phyloP scores from a whole-genome alignment of 2,888 invertebrate genomes.

The Frankliniella intonsa region DNA sequence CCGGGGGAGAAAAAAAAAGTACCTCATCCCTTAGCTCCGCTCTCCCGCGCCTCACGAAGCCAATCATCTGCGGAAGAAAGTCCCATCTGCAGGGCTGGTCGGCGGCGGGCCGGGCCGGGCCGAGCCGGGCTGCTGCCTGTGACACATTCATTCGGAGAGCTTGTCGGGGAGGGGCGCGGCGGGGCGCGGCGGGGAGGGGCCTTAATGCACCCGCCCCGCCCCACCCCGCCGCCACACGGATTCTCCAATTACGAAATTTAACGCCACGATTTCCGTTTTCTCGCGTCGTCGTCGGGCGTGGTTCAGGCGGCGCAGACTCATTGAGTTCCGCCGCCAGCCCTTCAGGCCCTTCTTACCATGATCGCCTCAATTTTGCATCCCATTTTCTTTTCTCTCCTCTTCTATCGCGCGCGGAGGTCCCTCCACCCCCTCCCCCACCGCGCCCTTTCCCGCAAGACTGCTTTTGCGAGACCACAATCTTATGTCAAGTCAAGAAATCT shows the following conservation, averaged over 20 bases:
- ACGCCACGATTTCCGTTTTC: not conserved
- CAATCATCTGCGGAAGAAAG: too few species aligned
- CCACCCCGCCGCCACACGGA: not conserved
- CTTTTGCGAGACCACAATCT: not conserved
- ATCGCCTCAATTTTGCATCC: slow-evolving; percentile 15
- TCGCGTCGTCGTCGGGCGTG: not conserved
- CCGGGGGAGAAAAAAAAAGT: too few species aligned
- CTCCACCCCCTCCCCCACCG: not conserved
- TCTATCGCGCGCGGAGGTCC: not conserved
- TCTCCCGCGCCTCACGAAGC: too few species aligned
- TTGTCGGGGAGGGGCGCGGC: not conserved
- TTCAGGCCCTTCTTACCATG: not conserved
- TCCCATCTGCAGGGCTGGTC: too few species aligned
- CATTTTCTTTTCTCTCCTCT: slow-evolving; percentile 8
- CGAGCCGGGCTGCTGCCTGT: not conserved
- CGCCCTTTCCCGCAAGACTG: too few species aligned
- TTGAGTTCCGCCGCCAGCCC: not conserved
- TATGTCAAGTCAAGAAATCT: not conserved
- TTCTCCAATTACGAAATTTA: slow-evolving; percentile 2
- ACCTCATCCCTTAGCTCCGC: too few species aligned
- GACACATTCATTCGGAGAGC: slow-evolving; percentile 10
- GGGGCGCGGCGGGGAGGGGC: too few species aligned
- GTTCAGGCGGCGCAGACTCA: not conserved
- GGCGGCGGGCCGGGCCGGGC: not conserved
- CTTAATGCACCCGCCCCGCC: too few species aligned